Base-by-base conservation (phyloP, 2,888 invertebrate species). In the Liposcelis brunnea region DNA sequence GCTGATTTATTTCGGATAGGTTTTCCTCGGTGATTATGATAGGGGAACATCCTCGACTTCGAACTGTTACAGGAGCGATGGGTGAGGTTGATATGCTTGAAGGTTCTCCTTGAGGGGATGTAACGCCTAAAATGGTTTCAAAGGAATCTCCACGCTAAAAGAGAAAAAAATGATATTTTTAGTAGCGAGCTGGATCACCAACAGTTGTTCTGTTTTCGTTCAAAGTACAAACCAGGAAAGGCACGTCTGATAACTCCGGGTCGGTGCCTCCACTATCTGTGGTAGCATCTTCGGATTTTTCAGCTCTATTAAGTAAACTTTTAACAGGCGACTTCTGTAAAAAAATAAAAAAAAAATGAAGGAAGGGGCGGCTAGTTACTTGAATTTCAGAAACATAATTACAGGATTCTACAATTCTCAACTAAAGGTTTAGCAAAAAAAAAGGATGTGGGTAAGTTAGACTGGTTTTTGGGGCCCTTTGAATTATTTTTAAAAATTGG, bases 121-220 rank as follows among this genome's bases (percentile, higher is more conserved):
- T 26, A 26, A 26, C 26, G 26, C 26, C 26, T 26, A 76, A 74
- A 21, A 78, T 73, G 2, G 77, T 77, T 49, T 77, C 77, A 50
- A 76, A 59, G 1, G 77, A 77, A 57, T 77, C 77, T 26, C 75
- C 77, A 53, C 77, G 67, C 76, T 77, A 59, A n/a, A 62, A 63
- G n/a, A n/a, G n/a, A 51, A 21, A 45, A 31, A 26, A 19, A 44
- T 26, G 2, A 34, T n/a, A 33, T 32, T 19, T 33, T 35, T 18
- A 1, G 18, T 36, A 31, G 12, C 18, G 31, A 15, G 7, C 2
- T 12, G 11, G 2, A n/a, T 2, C 12, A n/a, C n/a, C 15, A 14
- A 43, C n/a, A 2, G 19, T 31, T 44, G 11, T 15, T 44, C 12
- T 12, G 16, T 15, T 15, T 7, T 35, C 15, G 37, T 2, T 43